Base-by-base conservation (phyloP, 2,888 invertebrate genomes). In the Disparrhopalites patrizii region DNA sequence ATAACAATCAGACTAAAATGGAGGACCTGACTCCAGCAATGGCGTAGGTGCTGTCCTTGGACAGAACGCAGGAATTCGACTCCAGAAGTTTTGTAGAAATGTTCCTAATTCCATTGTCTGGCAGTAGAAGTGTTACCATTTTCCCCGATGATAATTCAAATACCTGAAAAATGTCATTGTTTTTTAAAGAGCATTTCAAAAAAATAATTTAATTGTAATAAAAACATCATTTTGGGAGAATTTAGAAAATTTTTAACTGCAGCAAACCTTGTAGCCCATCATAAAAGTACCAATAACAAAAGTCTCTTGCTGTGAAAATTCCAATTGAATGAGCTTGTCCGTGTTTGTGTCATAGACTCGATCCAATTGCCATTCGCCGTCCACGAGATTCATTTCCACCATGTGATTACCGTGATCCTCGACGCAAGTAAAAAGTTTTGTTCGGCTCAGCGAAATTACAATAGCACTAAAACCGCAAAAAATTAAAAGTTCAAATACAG, bases 1-100 rank as follows among this genome's bases (percentile, higher is more conserved):
- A n/a, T n/a, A n/a, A n/a, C n/a, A n/a, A n/a, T n/a, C n/a, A n/a
- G n/a, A n/a, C n/a, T n/a, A n/a, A n/a, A n/a, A n/a, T n/a, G n/a
- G n/a, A n/a, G n/a, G 77, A 88, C 89, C 89, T 86, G 1, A 98
- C 95, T 1, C 96, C 97, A 38, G 96, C 97, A 0, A 98, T 92
- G 0, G 95, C 93, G 77, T 93, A 96, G 76, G 91, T 89, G 75
- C 90, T 87, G 67, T 89, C 88, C 33, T 91, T 91, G 75, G 95
- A 94, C 70, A 98, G 85, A 84, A 93, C 92, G 57, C 95, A 88
- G 0, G 94, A 91, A 78, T 93, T 95, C 0, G 93, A 92, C 72
- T 88, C 86, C 76, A 93, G 86, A 83, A 95, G 90, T 79, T 89
- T 90, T 0, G 92, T 93, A 2, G 93, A 91, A 58, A 97, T 96